Evolutionary conservation across 2,888 invertebrate genomes (phyloP), one percentile per base, ranked within the genome.

Genomic region (Drosophila meridionalis): DNA sequence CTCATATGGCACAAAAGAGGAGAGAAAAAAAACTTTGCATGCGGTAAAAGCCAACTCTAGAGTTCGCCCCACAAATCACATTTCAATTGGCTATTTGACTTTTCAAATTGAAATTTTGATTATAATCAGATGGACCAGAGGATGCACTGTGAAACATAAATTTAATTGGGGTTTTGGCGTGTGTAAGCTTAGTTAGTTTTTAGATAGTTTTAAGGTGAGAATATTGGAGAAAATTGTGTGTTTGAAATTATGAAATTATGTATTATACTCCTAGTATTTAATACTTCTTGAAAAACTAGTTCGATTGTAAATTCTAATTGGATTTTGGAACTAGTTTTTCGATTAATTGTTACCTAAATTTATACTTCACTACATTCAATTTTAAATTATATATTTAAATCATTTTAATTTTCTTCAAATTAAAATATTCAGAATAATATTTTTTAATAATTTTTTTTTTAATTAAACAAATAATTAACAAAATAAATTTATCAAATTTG

Each of bases 11-110:
- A 34, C 45, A 45, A 11, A 20, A 32, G 8, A 38, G 5, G 11
- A n/a, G 50, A 11, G 5, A 2, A 12, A 20, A 52, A 52, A 38
- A 58, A 53, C 32, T 57, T 57, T 42, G 26, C 38, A 50, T 50
- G 32, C 38, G 36, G 32, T 4, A 38, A 11, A 2, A 43, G 34
- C 38, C 42, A 28, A 42, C 20, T 50, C 42, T 38, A 32, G 30
- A 38, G 36, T 8, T 14, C 34, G 34, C 14, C 4, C 38, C 28
- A 1, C 42, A 58, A 42, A 30, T n/a, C 9, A 57, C 14, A 59
- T 50, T 53, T n/a, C 38, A 71, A 72, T 58, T 38, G 36, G 45
- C 45, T 63, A 45, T 40, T 20, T 45, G 40, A 26, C 36, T 32
- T 47, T 12, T 47, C 36, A 20, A 56, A 30, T 56, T 56, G 42